Evolutionary conservation across 2,797 vertebrate genomes (phyloP).

Genomic region (Vultur gryphus): DNA sequence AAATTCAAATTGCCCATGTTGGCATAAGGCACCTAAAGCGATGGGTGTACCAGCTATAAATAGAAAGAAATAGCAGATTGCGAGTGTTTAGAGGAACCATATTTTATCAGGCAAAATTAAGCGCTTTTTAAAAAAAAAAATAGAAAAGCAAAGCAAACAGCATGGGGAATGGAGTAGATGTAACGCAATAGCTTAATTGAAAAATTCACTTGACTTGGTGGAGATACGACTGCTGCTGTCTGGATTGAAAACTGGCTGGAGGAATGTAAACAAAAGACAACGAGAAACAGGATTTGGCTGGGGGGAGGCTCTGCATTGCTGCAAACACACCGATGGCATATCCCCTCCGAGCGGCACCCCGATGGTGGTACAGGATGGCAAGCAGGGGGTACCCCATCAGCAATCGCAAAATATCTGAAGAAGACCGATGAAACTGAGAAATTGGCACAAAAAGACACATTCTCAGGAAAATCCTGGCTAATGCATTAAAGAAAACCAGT

Average conservation of each 20-base stretch:
- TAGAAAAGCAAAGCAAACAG: neutral
- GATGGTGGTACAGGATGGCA: rapidly evolving
- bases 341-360: rapidly evolving
- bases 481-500: neutral
- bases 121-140: neutral
- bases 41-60: neutral
- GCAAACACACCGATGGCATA: rapidly evolving
- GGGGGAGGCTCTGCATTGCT: neutral
- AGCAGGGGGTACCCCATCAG: neutral
- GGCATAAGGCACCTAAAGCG: neutral
- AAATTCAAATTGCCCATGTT: neutral
- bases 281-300: neutral
- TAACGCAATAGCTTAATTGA: neutral
- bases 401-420: neutral
- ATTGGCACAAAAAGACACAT: rapidly evolving
- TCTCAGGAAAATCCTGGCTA: neutral
- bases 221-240: neutral
- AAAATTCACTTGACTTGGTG: neutral
- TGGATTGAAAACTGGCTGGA: neutral
- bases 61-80: neutral
- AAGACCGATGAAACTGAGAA: neutral
- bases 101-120: neutral
- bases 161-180: neutral
- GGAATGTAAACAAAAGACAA: slow-evolving; percentile 37
- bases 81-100: neutral